Conservation (phyloP, 2,113 vertebrate genomes). For the Phylloscopus whistleri region DNA sequence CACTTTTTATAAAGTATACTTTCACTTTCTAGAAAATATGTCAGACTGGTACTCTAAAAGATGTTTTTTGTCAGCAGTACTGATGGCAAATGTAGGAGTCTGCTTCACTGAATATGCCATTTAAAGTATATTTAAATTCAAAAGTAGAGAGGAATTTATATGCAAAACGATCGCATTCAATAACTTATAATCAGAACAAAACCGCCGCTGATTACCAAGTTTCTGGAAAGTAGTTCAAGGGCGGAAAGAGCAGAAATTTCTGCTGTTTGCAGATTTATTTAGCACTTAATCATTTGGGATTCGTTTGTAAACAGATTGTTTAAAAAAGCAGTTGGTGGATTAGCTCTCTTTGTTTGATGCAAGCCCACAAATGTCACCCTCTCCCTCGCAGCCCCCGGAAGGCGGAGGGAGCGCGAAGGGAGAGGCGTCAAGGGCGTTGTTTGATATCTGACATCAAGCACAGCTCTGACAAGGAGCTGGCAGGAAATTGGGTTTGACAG, state of each 20-base stretch:
- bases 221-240: slow-evolving; percentile 27
- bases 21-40: background rate
- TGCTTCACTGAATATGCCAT: background rate
- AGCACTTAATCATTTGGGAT: slow-evolving; percentile 3
- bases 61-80: background rate
- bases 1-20: background rate
- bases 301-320: slow-evolving; percentile 48
- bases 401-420: background rate
- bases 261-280: slow-evolving; percentile 21
- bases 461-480: slow-evolving; percentile 45
- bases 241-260: slow-evolving; percentile 12
- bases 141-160: background rate
- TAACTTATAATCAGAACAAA: slow-evolving; percentile 46
- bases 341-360: background rate
- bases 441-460: slow-evolving; percentile 30
- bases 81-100: background rate
- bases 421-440: background rate
- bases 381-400: background rate
- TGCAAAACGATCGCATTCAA: background rate
- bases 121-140: slow-evolving; percentile 14
- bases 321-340: background rate
- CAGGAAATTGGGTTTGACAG: slow-evolving; percentile 56
- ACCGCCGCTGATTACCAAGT: background rate
- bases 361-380: background rate
- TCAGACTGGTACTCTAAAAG: background rate